A percentile compares a stretch with the other conserved stretches of the same genome.
Evolutionary conservation across 2,888 invertebrate species (phyloP).

Genomic region (Achlya flavicornis): DNA sequence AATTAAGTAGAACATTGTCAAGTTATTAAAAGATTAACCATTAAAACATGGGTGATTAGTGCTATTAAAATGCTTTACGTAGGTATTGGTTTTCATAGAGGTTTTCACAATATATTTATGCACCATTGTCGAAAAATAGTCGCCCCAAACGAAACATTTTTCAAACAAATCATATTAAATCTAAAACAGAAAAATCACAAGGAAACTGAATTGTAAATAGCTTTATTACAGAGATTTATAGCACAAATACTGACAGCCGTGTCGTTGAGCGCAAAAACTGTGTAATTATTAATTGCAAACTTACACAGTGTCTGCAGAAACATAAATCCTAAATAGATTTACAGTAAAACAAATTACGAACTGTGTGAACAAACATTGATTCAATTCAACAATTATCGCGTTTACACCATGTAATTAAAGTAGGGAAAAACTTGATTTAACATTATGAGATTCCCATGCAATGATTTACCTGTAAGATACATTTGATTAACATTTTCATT

Average conservation of each 20-base stretch:
- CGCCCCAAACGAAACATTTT: neutral
- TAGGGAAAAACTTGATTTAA: slow-evolving; percentile 57
- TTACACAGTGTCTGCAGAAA: slow-evolving; percentile 11
- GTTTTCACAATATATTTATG: slow-evolving; percentile 6
- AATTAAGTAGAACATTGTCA: neutral
- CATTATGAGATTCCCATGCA: slow-evolving; percentile 55
- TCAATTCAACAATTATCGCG: slow-evolving; percentile 58
- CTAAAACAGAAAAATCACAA: neutral
- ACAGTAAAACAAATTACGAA: slow-evolving; percentile 19
- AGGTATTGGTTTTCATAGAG: neutral
- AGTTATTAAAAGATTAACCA: slow-evolving; percentile 1
- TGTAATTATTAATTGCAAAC: slow-evolving; percentile 9
- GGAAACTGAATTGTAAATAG: neutral
- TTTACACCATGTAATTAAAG: slow-evolving; percentile 65
- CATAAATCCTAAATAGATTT: slow-evolving; percentile 17
- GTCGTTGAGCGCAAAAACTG: slow-evolving; percentile 5
- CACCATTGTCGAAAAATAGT: neutral
- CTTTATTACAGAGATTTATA: neutral
- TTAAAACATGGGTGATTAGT: slow-evolving; percentile 5
- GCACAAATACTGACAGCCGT: slow-evolving; percentile 10
- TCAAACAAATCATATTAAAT: neutral
- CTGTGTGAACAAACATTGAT: slow-evolving; percentile 40
- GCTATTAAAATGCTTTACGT: neutral
- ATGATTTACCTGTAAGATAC: slow-evolving; percentile 34
- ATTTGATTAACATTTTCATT: slow-evolving; percentile 15